These are phyloP conservation scores for Polymixis lichenea DNA, from an alignment of 2,888 invertebrate species.

Conservation along the genomic window DNA sequence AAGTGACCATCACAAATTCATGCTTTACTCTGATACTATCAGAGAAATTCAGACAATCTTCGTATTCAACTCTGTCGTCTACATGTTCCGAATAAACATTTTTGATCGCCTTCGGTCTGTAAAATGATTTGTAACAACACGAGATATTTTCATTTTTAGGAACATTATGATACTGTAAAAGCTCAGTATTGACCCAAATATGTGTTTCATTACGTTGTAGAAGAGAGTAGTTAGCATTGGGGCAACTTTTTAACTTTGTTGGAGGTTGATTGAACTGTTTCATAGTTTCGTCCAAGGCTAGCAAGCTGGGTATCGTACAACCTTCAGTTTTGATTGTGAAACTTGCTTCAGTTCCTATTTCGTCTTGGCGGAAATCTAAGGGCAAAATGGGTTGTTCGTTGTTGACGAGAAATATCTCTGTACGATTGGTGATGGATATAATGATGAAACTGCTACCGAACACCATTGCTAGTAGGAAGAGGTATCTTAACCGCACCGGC, in stretches of 20 bases:
- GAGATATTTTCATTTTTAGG: conserved; percentile 82
- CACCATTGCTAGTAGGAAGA: conserved; percentile 80
- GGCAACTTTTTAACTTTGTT: conserved; percentile 87
- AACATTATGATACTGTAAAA: conserved; percentile 87
- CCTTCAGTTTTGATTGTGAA: conserved; percentile 92
- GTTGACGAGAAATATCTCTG: conserved; percentile 76
- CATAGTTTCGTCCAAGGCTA: conserved; percentile 91
- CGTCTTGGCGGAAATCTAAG: conserved; percentile 68
- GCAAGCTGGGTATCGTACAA: conserved; percentile 92
- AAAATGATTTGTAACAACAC: conserved; percentile 92
- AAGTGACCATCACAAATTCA: conserved; percentile 93
- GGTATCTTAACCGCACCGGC: conserved; percentile 79
- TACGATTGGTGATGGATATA: conserved; percentile 79
- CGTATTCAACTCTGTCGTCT: conserved; percentile 88
- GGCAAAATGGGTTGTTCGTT: conserved; percentile 70
- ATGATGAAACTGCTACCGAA: conserved; percentile 82
- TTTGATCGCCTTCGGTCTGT: conserved; percentile 86
- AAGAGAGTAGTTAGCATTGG: conserved; percentile 87
- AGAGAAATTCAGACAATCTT: conserved; percentile 87
- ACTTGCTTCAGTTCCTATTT: conserved; percentile 71
- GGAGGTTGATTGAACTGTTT: conserved; percentile 89
- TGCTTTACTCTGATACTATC: conserved; percentile 83
- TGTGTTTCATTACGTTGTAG: conserved; percentile 91
- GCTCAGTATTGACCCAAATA: conserved; percentile 88
- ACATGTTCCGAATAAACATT: conserved; percentile 84